These are phyloP conservation scores for Lytechinus variegatus DNA, from an alignment of 35 echinoderm and acorn worm genomes.

Conservation along the genomic window DNA sequence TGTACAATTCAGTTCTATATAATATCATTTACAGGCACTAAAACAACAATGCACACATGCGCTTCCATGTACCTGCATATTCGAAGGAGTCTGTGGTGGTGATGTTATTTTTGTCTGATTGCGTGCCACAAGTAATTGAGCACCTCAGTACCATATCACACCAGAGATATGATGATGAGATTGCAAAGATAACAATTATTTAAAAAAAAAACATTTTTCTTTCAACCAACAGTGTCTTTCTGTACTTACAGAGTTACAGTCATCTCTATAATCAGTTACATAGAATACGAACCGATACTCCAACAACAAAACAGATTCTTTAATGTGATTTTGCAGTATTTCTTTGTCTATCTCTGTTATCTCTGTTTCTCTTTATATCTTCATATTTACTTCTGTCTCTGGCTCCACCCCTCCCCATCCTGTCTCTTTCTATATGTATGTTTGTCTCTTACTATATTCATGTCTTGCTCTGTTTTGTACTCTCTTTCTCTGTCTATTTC, in stretches of 20 bases:
- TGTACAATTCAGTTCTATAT: neutral
- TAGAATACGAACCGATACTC: no score
- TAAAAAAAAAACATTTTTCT: neutral
- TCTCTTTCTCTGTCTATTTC: neutral
- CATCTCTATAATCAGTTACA: neutral
- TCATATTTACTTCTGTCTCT: neutral
- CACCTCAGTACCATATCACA: neutral
- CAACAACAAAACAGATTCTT: no score
- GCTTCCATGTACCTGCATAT: neutral
- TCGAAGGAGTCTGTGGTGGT: neutral
- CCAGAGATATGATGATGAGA: neutral
- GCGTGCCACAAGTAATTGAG: slow-evolving; percentile 9
- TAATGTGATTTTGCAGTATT: neutral
- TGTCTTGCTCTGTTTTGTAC: no score
- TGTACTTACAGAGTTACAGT: no score
- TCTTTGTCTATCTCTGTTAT: neutral
- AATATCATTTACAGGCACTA: neutral
- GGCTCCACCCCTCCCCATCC: neutral
- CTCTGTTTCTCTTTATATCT: neutral
- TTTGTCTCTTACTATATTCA: no score
- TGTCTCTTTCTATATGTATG: no score
- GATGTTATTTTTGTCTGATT: neutral
- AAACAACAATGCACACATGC: neutral
- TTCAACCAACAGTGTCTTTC: neutral
- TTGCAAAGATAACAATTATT: neutral